Conservation (phyloP, 1,140 invertebrate genomes). For the Venustaconcha ellipsiformis region DNA sequence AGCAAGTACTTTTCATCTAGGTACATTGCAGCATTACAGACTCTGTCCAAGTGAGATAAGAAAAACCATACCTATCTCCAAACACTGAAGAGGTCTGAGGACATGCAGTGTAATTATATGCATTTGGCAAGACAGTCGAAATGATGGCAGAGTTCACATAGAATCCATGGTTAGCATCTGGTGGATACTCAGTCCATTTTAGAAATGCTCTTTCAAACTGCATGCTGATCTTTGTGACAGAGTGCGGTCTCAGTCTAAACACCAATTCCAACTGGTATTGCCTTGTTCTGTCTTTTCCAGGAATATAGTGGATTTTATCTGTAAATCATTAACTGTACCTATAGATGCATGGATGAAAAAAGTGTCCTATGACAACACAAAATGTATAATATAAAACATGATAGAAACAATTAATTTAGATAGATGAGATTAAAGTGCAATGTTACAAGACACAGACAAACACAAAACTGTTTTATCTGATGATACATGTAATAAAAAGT, state of each 20-base stretch:
- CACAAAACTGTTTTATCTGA: too few species aligned
- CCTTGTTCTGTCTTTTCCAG: slow-evolving; percentile 84
- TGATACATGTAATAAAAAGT: too few species aligned
- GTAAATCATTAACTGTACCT: slow-evolving; percentile 19
- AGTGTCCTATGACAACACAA: too few species aligned
- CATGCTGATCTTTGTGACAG: slow-evolving; percentile 84
- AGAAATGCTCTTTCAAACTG: slow-evolving; percentile 95
- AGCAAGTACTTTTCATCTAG: too few species aligned
- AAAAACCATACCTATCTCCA: slow-evolving; percentile 70
- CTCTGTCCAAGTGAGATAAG: too few species aligned
- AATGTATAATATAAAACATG: too few species aligned
- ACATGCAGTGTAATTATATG: slow-evolving; percentile 83
- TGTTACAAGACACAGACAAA: too few species aligned
- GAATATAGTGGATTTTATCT: slow-evolving; percentile 76
- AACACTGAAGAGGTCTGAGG: slow-evolving; percentile 80
- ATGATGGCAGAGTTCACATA: slow-evolving; percentile 76
- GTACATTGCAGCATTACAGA: too few species aligned
- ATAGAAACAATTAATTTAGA: too few species aligned
- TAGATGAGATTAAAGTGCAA: too few species aligned
- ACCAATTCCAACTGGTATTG: slow-evolving; percentile 93
- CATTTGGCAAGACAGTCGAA: slow-evolving; percentile 81
- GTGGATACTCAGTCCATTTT: slow-evolving; percentile 99
- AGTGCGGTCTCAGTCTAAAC: slow-evolving; percentile 82
- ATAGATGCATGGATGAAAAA: too few species aligned
- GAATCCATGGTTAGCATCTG: slow-evolving; percentile 98